Base-by-base conservation (phyloP, 2,113 vertebrate species). In the Mungos mungo region DNA sequence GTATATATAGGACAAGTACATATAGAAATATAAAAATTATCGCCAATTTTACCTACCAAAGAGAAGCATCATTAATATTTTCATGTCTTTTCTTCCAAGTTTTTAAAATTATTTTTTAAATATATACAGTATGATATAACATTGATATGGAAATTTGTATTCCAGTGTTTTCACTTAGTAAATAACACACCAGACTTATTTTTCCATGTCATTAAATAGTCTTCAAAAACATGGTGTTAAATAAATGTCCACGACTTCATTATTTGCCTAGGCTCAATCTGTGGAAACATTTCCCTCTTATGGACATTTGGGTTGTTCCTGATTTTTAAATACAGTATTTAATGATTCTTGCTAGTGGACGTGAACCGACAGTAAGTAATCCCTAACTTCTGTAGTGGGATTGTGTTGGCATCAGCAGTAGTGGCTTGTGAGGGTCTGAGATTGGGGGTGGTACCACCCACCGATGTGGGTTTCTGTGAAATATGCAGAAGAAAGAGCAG, bases 131-230 rank as follows among this genome's bases (percentile, higher is more conserved):
- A 35, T 21, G 19, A 92, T 21, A 38, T 79, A 52, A 83, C 69
- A 57, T 54, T 35, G 38, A 72, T 35, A 63, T 93, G 27, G 2
- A 74, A 19, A 8, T 68, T 85, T 71, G 4, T 60, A 83, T 86
- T 63, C 23, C 9, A 54, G 11, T 41, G 33, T 95, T 90, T 96
- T 96, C 63, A 88, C 18, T 90, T 94, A 88, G 57, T 74, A 77
- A 88, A 77, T 89, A 76, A 63, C 29, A 90, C 33, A 71, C 69
- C n/a, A 90, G 50, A 29, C 54, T 89, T 79, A 69, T 82, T 71
- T 94, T 85, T 47, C 31, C 23, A 50, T 71, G 27, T 90, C 84
- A 35, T 50, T 86, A 93, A 69, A 81, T 68, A 90, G 31, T 83
- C 47, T 95, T 85, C 16, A 85, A 71, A 96, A 71, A 66, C 31